Percentiles rank a stretch among this genome's conserved stretches.
These are phyloP conservation scores for Chrysogorgia sp. DNA, from an alignment of 92 coral and sea anemone genomes.

Conservation along the genomic window DNA sequence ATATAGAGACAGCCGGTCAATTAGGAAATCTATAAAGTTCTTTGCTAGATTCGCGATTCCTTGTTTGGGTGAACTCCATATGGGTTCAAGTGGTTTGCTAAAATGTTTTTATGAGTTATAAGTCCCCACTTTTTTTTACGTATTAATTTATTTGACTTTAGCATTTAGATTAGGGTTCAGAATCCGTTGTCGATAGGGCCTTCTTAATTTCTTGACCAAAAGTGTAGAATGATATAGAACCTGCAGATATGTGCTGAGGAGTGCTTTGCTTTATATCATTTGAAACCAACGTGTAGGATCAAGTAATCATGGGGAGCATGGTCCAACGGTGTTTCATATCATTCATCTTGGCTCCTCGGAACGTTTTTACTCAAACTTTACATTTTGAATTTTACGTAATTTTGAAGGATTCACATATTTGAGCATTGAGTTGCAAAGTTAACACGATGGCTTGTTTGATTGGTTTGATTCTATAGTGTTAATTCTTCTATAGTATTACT, in stretches of 20 bases:
- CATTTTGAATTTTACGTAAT: no score
- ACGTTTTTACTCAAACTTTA: no score
- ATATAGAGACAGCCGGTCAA: not conserved
- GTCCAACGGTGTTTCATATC: no score
- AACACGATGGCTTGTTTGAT: no score
- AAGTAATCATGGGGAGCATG: no score
- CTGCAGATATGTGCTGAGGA: slow-evolving; percentile 9
- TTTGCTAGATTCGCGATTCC: slow-evolving; percentile 14
- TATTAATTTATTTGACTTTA: slow-evolving; percentile 8
- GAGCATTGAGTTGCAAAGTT: no score
- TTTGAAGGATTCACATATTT: no score
- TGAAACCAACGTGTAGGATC: not conserved
- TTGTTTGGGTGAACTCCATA: slow-evolving; percentile 30
- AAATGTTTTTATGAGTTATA: slow-evolving; percentile 12
- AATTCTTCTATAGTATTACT: no score
- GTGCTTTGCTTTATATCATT: not conserved
- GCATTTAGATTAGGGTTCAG: slow-evolving; percentile 10
- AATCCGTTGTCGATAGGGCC: not conserved
- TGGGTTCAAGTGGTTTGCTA: slow-evolving; percentile 20
- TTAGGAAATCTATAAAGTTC: not conserved
- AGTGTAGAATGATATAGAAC: not conserved
- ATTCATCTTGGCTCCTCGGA: no score
- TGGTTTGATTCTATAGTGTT: no score
- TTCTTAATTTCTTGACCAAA: slow-evolving; percentile 7
- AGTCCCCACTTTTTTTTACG: slow-evolving; percentile 23